These are phyloP conservation scores for Poecilia gillii DNA, from an alignment of 2,797 vertebrate genomes.

Conservation along the genomic window DNA sequence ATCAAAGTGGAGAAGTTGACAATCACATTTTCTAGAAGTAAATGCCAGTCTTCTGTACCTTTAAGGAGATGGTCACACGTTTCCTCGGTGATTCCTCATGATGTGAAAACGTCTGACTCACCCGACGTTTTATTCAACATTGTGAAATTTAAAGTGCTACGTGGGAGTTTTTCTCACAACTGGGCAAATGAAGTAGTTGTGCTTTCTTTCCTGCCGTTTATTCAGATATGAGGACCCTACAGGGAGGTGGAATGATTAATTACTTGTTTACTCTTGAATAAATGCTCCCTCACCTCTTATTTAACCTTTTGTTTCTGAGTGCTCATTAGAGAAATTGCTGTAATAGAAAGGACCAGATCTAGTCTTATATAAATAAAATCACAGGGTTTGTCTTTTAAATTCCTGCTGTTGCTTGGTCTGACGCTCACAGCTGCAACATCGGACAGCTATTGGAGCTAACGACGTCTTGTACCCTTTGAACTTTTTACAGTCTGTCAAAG, in stretches of 20 bases:
- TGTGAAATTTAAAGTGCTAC: conserved; percentile 1
- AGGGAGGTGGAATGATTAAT: conserved; percentile 58
- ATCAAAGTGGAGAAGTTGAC: background rate
- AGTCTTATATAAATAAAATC: conserved; percentile 35
- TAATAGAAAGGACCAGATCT: conserved; percentile 38
- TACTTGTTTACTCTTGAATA: conserved; percentile 64
- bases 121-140: background rate
- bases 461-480: background rate
- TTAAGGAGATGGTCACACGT: conserved; percentile 7
- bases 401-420: background rate
- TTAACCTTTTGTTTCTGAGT: conserved; percentile 53
- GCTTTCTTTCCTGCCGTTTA: conserved; percentile 21
- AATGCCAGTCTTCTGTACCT: conserved; percentile 14
- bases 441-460: background rate
- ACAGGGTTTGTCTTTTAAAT: conserved; percentile 17
- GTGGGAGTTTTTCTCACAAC: conserved; percentile 11
- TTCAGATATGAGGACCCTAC: conserved; percentile 29
- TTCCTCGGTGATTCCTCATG: background rate
- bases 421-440: background rate
- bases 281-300: conserved; percentile 50
- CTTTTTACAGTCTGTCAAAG: background rate
- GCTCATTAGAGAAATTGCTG: conserved; percentile 47
- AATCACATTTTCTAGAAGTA: background rate
- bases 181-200: conserved; percentile 17
- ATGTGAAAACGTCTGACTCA: conserved; percentile 12